Evolutionary conservation across 2,797 vertebrate species (phyloP).

Genomic region (Lophotriccus pileatus): DNA sequence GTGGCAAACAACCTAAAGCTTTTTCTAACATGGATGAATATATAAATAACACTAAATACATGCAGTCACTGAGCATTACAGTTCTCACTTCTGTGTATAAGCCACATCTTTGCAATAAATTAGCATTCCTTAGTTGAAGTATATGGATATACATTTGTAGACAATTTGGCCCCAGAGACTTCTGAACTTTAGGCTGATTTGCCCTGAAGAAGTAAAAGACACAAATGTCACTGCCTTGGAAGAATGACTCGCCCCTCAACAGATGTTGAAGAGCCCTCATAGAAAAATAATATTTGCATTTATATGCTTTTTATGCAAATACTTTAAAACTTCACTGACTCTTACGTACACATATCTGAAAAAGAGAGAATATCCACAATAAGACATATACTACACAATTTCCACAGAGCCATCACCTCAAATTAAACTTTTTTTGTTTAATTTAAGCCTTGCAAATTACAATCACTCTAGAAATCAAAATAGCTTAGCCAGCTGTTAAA

Average conservation of each 20-base stretch:
- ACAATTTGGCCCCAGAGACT: not conserved
- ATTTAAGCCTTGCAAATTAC: not conserved
- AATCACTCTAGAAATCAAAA: not conserved
- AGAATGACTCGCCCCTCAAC: not conserved
- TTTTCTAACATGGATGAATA: not conserved
- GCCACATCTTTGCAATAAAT: not conserved
- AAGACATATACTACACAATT: not conserved
- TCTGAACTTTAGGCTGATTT: not conserved
- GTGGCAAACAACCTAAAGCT: not conserved
- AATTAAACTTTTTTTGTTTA: not conserved
- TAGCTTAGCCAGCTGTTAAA: slow-evolving; percentile 34
- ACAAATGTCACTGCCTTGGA: not conserved
- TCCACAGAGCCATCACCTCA: not conserved
- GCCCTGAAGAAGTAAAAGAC: not conserved
- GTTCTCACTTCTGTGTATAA: not conserved
- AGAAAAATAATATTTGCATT: not conserved
- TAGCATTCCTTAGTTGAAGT: not conserved
- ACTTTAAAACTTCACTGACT: not conserved
- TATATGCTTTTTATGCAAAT: not conserved
- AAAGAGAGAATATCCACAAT: not conserved
- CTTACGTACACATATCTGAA: not conserved
- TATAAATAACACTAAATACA: not conserved
- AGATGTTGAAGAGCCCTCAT: not conserved
- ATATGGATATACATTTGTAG: not conserved
- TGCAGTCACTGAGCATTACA: rapidly evolving